These are phyloP conservation scores for Syndactyla subalaris DNA, from an alignment of 2,797 vertebrate genomes.

Conservation along the genomic window DNA sequence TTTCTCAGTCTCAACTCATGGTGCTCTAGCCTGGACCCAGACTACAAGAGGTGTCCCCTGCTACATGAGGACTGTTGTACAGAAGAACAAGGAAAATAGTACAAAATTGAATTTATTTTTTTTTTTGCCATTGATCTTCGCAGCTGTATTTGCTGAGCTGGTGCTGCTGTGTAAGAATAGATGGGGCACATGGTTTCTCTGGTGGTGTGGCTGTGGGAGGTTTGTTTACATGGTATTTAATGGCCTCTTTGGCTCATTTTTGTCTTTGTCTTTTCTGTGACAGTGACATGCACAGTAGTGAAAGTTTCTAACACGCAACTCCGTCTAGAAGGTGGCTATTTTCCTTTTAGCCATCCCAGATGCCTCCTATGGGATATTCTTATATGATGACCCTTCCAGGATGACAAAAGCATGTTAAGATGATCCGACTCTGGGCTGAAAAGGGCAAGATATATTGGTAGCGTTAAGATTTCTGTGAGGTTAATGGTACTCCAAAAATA, in stretches of 20 bases:
- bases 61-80: background rate
- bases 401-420: background rate
- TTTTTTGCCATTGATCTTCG: background rate
- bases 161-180: background rate
- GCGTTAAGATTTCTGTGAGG: background rate
- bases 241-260: background rate
- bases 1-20: background rate
- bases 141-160: background rate
- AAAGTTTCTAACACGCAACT: background rate
- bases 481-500: background rate
- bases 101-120: background rate
- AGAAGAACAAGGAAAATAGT: background rate
- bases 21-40: background rate
- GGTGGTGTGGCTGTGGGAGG: background rate
- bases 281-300: fast-evolving
- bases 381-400: background rate
- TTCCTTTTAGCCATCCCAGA: background rate
- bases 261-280: background rate
- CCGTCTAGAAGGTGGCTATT: background rate
- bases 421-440: background rate
- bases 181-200: background rate
- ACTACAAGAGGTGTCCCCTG: background rate
- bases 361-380: background rate
- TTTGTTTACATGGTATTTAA: background rate
- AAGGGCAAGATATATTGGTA: background rate